phyloP scores from a whole-genome alignment of 1,140 invertebrate species.

The Zaprionus davidi region DNA sequence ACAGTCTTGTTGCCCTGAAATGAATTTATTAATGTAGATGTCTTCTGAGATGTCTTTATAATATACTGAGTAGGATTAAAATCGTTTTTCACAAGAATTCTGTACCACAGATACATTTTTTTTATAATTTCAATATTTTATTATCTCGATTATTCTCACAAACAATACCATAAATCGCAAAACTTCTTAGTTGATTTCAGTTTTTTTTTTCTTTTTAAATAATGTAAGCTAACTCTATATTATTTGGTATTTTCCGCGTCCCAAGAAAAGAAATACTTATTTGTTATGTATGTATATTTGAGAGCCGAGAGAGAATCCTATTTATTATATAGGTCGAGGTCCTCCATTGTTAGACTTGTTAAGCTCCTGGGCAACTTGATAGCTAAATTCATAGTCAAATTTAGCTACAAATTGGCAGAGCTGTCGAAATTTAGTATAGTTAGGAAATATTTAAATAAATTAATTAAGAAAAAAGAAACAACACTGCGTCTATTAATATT shows the following conservation, averaged over 20 bases:
- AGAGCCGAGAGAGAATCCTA: slow-evolving; percentile 35
- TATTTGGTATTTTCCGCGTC: slow-evolving; percentile 56
- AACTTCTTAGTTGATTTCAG: slow-evolving; percentile 31
- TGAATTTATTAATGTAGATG: too few relatives aligned
- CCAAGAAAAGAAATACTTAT: slow-evolving; percentile 38
- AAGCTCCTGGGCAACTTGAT: slow-evolving; percentile 37
- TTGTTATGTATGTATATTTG: slow-evolving; percentile 23
- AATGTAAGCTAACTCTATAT: slow-evolving; percentile 30
- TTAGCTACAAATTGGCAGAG: slow-evolving; percentile 41
- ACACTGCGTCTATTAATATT: slow-evolving; percentile 56
- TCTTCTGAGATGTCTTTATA: too few relatives aligned
- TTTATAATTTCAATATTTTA: slow-evolving; percentile 20
- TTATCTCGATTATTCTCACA: slow-evolving; percentile 29
- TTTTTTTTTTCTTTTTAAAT: slow-evolving; percentile 22
- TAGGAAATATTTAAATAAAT: slow-evolving; percentile 12
- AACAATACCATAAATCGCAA: slow-evolving; percentile 20
- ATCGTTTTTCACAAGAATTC: neutral
- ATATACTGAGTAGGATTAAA: too few relatives aligned
- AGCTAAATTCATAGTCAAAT: slow-evolving; percentile 40
- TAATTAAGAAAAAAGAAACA: slow-evolving; percentile 21
- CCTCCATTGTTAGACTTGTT: slow-evolving; percentile 21
- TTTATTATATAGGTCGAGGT: slow-evolving; percentile 50
- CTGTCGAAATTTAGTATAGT: slow-evolving; percentile 38
- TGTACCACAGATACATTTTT: neutral
- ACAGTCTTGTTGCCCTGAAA: too few relatives aligned